Conservation (phyloP, 1,140 invertebrate genomes). For the Cherax quadricarinatus region DNA sequence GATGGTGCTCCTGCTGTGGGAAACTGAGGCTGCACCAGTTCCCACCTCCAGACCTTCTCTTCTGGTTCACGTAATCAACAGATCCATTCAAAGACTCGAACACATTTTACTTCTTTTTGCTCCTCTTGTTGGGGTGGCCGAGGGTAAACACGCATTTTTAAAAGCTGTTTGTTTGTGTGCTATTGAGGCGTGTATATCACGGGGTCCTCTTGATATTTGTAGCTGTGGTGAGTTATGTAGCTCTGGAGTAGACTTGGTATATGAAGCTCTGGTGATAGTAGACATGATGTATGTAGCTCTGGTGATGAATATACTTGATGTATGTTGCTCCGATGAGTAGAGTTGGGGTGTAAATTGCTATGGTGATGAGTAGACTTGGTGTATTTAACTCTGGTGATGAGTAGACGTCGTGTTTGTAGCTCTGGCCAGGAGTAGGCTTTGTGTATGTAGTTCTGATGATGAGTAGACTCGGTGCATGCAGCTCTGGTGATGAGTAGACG, state of each 20-base stretch:
- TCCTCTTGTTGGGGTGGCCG: background rate
- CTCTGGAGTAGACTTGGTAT: background rate
- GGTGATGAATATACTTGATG: no score
- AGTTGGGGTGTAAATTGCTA: no score
- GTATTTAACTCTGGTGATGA: no score
- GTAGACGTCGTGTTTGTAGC: no score
- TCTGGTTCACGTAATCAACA: conserved; percentile 3
- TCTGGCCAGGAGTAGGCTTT: no score
- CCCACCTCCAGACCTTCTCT: background rate
- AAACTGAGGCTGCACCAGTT: background rate
- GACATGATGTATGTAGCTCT: background rate
- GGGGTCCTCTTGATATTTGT: background rate
- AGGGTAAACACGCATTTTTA: background rate
- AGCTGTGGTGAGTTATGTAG: background rate
- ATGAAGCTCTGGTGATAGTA: background rate
- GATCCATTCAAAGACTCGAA: background rate
- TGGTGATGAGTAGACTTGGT: no score
- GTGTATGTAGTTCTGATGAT: no score
- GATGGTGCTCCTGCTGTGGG: background rate
- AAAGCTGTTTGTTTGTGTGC: background rate
- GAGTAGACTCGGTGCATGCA: no score
- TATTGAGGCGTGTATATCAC: background rate
- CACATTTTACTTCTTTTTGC: background rate
- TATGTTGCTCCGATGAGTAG: no score
- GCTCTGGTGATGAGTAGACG: no score